Conservation (phyloP, 1,140 invertebrate species). For the Trichomalopsis sarcophagae region DNA sequence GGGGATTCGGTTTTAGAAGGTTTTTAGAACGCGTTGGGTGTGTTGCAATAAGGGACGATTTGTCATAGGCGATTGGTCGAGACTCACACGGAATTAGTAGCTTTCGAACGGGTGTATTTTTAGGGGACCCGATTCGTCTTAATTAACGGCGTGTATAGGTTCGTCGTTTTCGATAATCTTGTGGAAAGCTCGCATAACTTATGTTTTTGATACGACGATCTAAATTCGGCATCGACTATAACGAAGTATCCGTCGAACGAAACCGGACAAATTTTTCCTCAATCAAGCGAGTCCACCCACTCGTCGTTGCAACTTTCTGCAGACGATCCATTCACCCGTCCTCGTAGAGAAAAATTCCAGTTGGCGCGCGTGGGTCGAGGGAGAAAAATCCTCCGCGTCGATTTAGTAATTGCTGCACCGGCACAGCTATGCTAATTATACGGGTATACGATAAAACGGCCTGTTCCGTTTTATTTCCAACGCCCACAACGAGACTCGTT, state of each 20-base stretch:
- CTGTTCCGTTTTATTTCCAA: not conserved
- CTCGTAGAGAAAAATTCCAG: not conserved
- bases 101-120: too few species aligned
- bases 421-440: slow-evolving; percentile 19
- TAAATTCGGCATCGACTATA: not conserved
- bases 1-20: not conserved
- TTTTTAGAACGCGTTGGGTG: not conserved
- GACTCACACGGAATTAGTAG: too few species aligned
- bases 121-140: too few species aligned
- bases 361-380: not conserved
- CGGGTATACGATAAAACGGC: not conserved
- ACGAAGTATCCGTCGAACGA: not conserved
- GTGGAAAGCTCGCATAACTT: too few species aligned
- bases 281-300: slow-evolving; percentile 8
- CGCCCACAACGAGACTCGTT: not conserved
- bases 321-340: not conserved
- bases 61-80: too few species aligned
- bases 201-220: too few species aligned
- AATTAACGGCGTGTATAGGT: too few species aligned
- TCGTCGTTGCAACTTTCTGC: too few species aligned
- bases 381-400: not conserved
- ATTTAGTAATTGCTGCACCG: slow-evolving; percentile 28
- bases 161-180: too few species aligned
- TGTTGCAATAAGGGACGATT: too few species aligned
- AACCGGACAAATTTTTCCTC: not conserved